Evolutionary conservation across 2,113 vertebrate species (phyloP), one percentile per base, ranked within the genome.

Genomic region (Esox niger): DNA sequence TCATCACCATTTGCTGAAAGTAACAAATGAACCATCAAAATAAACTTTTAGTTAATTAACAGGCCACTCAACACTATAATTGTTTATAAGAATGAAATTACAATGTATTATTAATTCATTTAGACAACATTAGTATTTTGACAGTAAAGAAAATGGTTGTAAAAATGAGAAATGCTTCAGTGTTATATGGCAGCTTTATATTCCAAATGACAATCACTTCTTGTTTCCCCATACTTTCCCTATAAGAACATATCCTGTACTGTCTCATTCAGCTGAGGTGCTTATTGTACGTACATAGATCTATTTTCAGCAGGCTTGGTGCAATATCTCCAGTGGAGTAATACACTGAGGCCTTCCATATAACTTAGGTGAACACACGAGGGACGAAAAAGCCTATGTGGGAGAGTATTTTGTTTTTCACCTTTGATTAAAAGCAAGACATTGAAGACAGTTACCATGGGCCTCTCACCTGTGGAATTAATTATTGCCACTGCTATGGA

Each of bases 381-480:
- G 74, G 76, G 57, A 21, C 59, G 31, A 2, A 54, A 10, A 43
- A 75, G 79, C 38, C 69, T 64, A 78, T 74, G 62, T 64, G 0
- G 52, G 69, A 57, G 68, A 78, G 59, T 64, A 69, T 77, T 77
- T 86, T 91, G 86, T 91, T 90, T 88, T 89, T 78, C 88, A 78
- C 74, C 74, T 68, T 68, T 84, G 77, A 82, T 85, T 86, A 82
- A 81, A 64, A 70, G 61, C 71, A 73, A 84, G 74, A 83, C 77
- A 82, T n/a, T 77, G 74, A 80, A 81, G 77, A 71, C 63, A 27
- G 90, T 90, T 81, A 60, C 90, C 87, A 87, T 72, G 80, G 83
- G 60, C 26, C 46, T 75, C 76, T 89, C 83, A 84, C 89, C 87
- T 86, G 83, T 77, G 89, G 86, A 90, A 89, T 87, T 90, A 90